Conservation (phyloP, 2,113 vertebrate genomes). For the Geococcyx californianus region DNA sequence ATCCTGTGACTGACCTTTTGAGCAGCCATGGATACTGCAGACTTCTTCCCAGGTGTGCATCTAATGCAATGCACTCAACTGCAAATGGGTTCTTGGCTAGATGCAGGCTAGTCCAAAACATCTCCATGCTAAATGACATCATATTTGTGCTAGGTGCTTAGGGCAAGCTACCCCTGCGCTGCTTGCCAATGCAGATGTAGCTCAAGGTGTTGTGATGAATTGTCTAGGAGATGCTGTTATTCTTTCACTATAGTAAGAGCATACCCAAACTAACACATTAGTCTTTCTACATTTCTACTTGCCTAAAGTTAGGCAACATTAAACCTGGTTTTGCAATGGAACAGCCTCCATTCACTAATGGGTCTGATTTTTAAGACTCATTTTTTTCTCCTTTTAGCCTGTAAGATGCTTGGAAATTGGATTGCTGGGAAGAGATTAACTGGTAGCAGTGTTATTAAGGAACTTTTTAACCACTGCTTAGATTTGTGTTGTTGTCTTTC, state of each 20-base stretch:
- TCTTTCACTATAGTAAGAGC: rapidly evolving
- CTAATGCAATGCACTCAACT: background rate
- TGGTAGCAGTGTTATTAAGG: background rate
- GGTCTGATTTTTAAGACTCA: background rate
- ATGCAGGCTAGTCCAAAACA: background rate
- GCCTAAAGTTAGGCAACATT: background rate
- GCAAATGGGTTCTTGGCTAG: background rate
- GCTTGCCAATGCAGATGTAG: background rate
- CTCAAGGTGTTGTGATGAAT: background rate
- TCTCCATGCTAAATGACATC: background rate
- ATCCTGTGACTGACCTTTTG: background rate
- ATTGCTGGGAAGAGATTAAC: background rate
- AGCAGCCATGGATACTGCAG: background rate
- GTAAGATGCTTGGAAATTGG: background rate
- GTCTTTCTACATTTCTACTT: background rate
- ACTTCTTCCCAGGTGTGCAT: background rate
- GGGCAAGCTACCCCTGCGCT: background rate
- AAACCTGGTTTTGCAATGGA: background rate
- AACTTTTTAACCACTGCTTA: background rate
- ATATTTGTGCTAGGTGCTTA: background rate
- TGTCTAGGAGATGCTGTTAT: background rate
- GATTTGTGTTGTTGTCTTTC: background rate
- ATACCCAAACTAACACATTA: background rate
- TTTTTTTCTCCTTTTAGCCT: background rate
- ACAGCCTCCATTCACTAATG: background rate